Evolutionary conservation across 2,888 invertebrate genomes (phyloP).

Genomic region (Drosophila niveifrons): DNA sequence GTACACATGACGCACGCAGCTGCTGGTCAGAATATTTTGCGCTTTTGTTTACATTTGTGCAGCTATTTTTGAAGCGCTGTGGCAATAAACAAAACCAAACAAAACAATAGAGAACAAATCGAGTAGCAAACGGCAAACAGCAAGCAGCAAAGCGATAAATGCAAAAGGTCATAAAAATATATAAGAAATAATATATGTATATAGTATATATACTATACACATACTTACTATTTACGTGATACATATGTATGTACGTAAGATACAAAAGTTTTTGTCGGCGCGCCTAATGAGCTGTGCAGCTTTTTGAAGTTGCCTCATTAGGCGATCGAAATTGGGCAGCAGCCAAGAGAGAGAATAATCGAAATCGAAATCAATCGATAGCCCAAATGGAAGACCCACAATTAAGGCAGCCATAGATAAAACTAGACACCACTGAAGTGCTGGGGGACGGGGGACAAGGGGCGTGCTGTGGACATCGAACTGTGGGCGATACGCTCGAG

Average conservation of each 20-base stretch:
- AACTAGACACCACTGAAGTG: slow-evolving; percentile 27
- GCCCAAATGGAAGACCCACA: slow-evolving; percentile 75
- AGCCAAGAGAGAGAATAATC: slow-evolving; percentile 15
- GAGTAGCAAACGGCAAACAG: slow-evolving; percentile 26
- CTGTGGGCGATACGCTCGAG: slow-evolving; percentile 53
- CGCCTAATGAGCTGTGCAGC: slow-evolving; percentile 71
- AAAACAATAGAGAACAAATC: slow-evolving; percentile 56
- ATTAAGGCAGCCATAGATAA: slow-evolving; percentile 78
- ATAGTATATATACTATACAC: slow-evolving; percentile 9
- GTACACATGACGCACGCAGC: slow-evolving; percentile 74
- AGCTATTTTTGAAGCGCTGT: slow-evolving; percentile 76
- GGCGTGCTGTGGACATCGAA: slow-evolving; percentile 1
- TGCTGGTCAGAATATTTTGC: slow-evolving; percentile 65
- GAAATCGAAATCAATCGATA: slow-evolving; percentile 64
- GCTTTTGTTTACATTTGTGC: slow-evolving; percentile 79
- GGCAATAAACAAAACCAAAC: slow-evolving; percentile 74
- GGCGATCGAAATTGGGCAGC: slow-evolving; percentile 34
- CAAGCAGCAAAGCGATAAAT: slow-evolving; percentile 24
- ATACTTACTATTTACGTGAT: background rate
- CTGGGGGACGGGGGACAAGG: background rate
- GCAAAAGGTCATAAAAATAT: slow-evolving; percentile 54
- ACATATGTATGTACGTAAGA: background rate
- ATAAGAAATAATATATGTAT: slow-evolving; percentile 21
- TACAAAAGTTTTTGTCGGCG: slow-evolving; percentile 10
- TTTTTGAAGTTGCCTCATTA: slow-evolving; percentile 69